Percentiles rank a stretch among this genome's conserved stretches.
phyloP scores from a whole-genome alignment of 1,140 invertebrate genomes.

The Drosophila melanogaster region Release_6_plus_ISO1_MT NT_037436.4:3996501-3997000 shows the following conservation, averaged over 20 bases:
- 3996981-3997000: neutral
- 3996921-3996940: neutral
- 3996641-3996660: conserved; percentile 36
- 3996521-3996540: conserved; percentile 26
- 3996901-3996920: neutral
- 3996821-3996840: conserved; percentile 73
- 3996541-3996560: conserved; percentile 67
- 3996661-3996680: conserved; percentile 60
- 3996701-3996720: conserved; percentile 53
- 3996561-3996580: conserved; percentile 78
- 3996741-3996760: conserved; percentile 10
- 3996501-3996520: conserved; percentile 14
- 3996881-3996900: conserved; percentile 20
- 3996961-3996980: neutral
- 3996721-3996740: conserved; percentile 7
- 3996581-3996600: conserved; percentile 75
- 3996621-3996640: conserved; percentile 15
- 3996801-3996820: conserved; percentile 79
- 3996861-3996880: conserved; percentile 17
- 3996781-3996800: conserved; percentile 81
- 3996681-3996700: conserved; percentile 52
- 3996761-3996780: conserved; percentile 65
- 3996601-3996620: conserved; percentile 45
- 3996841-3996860: conserved; percentile 33
- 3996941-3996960: neutral